Evolutionary conservation across 1,140 invertebrate genomes (phyloP), one percentile per base, ranked within the genome.

Genomic region (Zaprionus inermis): DNA sequence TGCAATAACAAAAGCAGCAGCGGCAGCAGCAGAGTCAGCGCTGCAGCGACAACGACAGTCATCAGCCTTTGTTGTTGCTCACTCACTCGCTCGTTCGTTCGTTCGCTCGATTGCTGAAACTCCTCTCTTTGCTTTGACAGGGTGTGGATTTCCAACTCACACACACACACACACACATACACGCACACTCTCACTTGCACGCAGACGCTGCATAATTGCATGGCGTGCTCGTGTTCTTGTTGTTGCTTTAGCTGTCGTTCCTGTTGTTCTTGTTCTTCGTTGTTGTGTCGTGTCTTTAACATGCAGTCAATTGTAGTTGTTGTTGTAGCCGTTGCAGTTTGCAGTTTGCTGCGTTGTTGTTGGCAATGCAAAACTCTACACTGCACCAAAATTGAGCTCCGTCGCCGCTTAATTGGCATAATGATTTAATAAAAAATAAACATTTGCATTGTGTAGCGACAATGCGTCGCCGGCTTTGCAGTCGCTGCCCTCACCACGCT

Each of bases 391-490:
- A 78, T 75, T 64, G 70, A 80, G 76, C 44, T 30, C 18, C 51
- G 83, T 65, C 59, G 70, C 55, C 66, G 72, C 84, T 81, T 89
- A 89, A 89, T 90, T 89, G 84, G 81, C 84, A 90, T 84, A 90
- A 89, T 90, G 85, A 90, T 89, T 90, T 79, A 89, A 89, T 89
- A 88, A 89, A 88, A 88, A 83, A 79, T 82, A 86, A 89, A 89
- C 81, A 80, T 89, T 88, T 89, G 84, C 83, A 83, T 88, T 88
- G 83, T 84, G 55, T 71, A 22, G 69, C 79, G 79, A 79, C 77
- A 79, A 78, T 72, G 75, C 71, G 74, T 72, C 74, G 77, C 60
- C 74, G 69, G 74, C 65, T 71, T 58, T 28, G 12, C 44, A 32
- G 49, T 22, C 51, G 32, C 24, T 46, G 36, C 36, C n/a, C 38